Evolutionary conservation across 1,140 invertebrate species (phyloP), one percentile per base, ranked within the genome.

Genomic region (Proales similis): DNA sequence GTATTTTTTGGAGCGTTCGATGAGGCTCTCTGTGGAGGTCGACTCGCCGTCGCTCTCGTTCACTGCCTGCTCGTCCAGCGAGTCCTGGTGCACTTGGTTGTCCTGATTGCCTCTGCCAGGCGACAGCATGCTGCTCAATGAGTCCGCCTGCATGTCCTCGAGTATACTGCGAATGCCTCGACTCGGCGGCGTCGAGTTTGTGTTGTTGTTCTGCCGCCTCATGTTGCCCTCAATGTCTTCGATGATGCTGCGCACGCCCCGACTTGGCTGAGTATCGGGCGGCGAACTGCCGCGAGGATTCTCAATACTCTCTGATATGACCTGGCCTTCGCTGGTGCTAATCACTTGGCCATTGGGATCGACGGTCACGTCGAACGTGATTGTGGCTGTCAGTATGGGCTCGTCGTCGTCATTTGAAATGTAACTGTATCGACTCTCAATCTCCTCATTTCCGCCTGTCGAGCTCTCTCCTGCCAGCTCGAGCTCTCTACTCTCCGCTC

Each of bases 261-360:
- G 0, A 30, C 27, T 53, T 20, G 33, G 30, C 30, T 53, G 48
- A n/a, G n/a, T n/a, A n/a, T n/a, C n/a, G n/a, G n/a, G n/a, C n/a
- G n/a, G n/a, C n/a, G n/a, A n/a, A n/a, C n/a, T n/a, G n/a, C n/a
- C n/a, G n/a, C n/a, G n/a, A n/a, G n/a, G n/a, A n/a, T n/a, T n/a
- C n/a, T n/a, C n/a, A n/a, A 53, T 33, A 14, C 51, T 42, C n/a
- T 57, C 51, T 4, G 51, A 17, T 42, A 57, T 57, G 6, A 57
- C 29, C 14, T 57, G 51, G 5, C 36, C 51, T 39, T 57, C 51
- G 3, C 36, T 30, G 5, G 51, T 26, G 24, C 51, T 57, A 27
- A 57, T 57, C 5, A 57, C 51, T 26, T 57, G 51, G 6, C 51
- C 51, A n/a, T 57, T 57, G 14, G 51, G 51, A 17, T 57, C 51